Percentiles rank a stretch among this genome's conserved stretches.
Evolutionary conservation across 2,113 vertebrate genomes (phyloP).

Genomic region (Rhombomys opimus): DNA sequence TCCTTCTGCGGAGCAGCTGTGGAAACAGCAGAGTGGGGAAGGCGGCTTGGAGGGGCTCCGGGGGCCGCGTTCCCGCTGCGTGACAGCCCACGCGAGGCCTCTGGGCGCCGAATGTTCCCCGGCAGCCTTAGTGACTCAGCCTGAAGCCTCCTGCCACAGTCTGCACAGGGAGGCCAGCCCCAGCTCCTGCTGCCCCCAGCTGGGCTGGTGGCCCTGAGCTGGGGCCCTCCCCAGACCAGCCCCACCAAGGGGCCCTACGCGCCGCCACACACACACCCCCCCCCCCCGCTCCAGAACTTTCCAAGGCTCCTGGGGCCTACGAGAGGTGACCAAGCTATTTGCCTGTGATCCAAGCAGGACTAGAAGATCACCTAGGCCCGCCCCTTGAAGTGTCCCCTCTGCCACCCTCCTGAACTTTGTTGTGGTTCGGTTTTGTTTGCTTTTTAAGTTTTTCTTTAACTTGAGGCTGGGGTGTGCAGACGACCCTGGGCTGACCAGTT

Average conservation of each 20-base stretch:
- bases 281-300: neutral
- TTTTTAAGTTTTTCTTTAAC: neutral
- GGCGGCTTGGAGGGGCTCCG: constrained; percentile 48
- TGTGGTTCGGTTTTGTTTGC: neutral
- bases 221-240: neutral
- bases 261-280: no score
- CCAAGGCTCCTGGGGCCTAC: neutral
- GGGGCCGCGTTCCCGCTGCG: constrained; percentile 55
- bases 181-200: neutral
- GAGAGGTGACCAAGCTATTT: neutral
- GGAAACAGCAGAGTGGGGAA: constrained; percentile 48
- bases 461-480: neutral
- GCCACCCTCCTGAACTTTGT: neutral
- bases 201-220: neutral
- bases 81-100: constrained; percentile 47
- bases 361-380: no score
- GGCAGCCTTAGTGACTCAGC: constrained; percentile 55
- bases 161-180: neutral
- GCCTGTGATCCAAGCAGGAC: neutral
- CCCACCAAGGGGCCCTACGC: no score
- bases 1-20: constrained; percentile 77
- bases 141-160: neutral
- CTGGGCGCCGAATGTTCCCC: constrained; percentile 4
- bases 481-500: no score
- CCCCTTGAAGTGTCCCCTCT: neutral